Conservation (phyloP, 2,888 invertebrate species). For the Eucera pruinosa region DNA sequence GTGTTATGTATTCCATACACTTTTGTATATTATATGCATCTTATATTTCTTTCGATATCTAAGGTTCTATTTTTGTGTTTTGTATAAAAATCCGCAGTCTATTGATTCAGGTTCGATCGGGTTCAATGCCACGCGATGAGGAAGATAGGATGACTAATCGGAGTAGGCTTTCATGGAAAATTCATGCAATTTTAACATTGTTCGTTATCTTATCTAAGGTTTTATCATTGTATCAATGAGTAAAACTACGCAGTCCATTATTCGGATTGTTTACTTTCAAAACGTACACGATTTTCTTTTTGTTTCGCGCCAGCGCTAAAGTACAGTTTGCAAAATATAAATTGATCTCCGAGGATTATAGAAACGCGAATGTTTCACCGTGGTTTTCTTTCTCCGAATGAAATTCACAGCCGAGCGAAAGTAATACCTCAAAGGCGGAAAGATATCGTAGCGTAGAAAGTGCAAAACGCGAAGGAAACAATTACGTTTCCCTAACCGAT, state of each 20-base stretch:
- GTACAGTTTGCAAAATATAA: too few relatives aligned
- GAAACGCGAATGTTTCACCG: background rate
- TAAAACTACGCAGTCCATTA: constrained; percentile 25
- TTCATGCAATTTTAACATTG: constrained; percentile 1
- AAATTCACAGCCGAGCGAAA: constrained; percentile 44
- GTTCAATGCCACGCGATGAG: background rate
- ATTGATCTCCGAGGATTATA: background rate
- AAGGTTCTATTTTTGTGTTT: too few relatives aligned
- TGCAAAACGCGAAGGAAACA: constrained; percentile 43
- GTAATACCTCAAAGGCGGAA: constrained; percentile 44
- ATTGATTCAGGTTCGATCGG: background rate
- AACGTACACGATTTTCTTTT: background rate
- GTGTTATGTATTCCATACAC: too few relatives aligned
- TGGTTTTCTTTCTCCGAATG: constrained; percentile 26
- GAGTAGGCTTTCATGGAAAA: background rate
- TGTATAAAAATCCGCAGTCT: too few relatives aligned
- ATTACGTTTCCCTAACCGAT: constrained; percentile 30
- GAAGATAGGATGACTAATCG: background rate
- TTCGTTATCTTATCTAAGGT: constrained; percentile 41
- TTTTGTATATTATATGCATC: too few relatives aligned
- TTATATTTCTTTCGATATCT: too few relatives aligned
- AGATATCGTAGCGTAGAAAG: constrained; percentile 45
- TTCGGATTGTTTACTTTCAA: constrained; percentile 1
- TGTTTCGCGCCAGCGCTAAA: background rate
- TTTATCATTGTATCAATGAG: constrained; percentile 37